Base-by-base conservation (phyloP, 2,113 vertebrate genomes). In the Chionodraco myersi region DNA sequence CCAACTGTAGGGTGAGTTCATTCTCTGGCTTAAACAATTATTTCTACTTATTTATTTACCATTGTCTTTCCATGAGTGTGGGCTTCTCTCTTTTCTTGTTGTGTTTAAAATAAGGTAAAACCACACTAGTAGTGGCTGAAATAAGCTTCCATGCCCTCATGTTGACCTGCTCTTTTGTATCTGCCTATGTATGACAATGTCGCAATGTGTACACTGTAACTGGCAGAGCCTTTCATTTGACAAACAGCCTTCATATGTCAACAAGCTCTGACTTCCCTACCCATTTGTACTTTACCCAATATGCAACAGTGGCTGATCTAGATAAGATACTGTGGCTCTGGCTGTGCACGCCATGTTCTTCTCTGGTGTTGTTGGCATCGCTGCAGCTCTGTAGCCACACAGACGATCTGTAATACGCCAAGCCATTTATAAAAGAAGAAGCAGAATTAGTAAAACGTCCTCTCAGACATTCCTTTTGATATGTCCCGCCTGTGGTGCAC, bases 1-100 rank as follows among this genome's bases (percentile, higher is more conserved):
- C 15, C 26, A 69, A 64, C 62, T 7, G 51, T 12, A 45, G 52
- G 87, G 88, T 91, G 88, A 92, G 91, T 90, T 65, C 12, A 68
- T 53, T 61, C 54, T 48, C 12, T 26, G 16, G 30, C 30, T 30
- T 30, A 30, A 30, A 30, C 30, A 30, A 30, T 30, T 30, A 4
- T 30, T 30, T 30, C 30, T 30, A 4, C 6, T 6, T 41, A 6
- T 41, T 8, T 41, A 6, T 45, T 10, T 34, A 11, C 13, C 16
- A n/a, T 45, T 41, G 10, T 15, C 26, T 66, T 18, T 47, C 9
- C 26, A 53, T 14, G 30, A 62, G 48, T 30, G 0, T 45, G 2
- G 5, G n/a, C 6, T 69, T 36, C 16, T 52, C 18, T 58, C 5
- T 1, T 9, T 3, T 34, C 3, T 59, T 56, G 15, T 52, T 26